These are phyloP conservation scores for Bolinopsis microptera DNA, from an alignment of 37 sponge, comb jelly and placozoan genomes.

Conservation along the genomic window DNA sequence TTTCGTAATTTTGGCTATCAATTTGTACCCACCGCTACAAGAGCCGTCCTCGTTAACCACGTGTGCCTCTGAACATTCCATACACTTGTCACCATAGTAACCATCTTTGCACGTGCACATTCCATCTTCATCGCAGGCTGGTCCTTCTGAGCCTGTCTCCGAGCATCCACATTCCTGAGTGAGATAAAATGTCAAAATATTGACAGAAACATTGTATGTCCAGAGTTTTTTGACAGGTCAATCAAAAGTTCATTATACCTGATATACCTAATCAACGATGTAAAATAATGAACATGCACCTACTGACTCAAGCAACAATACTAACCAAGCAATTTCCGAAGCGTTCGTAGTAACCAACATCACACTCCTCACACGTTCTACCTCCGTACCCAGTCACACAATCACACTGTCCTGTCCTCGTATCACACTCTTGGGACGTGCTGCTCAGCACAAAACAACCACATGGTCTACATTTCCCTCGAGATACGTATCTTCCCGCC, in stretches of 20 bases:
- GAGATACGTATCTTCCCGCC: background rate
- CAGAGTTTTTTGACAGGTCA: too few species aligned
- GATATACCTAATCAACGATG: too few species aligned
- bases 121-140: background rate
- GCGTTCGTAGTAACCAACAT: background rate
- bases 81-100: conserved; percentile 41
- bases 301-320: background rate
- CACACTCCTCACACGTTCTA: background rate
- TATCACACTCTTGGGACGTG: background rate
- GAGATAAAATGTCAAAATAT: too few species aligned
- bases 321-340: background rate
- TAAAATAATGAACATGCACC: too few species aligned
- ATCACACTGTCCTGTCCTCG: background rate
- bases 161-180: conserved; percentile 17
- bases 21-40: background rate
- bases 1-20: too few species aligned
- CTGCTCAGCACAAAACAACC: background rate
- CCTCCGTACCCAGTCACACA: background rate
- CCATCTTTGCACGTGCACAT: background rate
- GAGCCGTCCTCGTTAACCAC: background rate
- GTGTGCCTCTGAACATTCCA: background rate
- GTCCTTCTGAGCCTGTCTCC: background rate
- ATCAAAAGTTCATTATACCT: too few species aligned
- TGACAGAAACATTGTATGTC: too few species aligned
- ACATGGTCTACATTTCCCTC: background rate